Evolutionary conservation across 2,797 vertebrate genomes (phyloP).

Genomic region (Todus mexicanus): DNA sequence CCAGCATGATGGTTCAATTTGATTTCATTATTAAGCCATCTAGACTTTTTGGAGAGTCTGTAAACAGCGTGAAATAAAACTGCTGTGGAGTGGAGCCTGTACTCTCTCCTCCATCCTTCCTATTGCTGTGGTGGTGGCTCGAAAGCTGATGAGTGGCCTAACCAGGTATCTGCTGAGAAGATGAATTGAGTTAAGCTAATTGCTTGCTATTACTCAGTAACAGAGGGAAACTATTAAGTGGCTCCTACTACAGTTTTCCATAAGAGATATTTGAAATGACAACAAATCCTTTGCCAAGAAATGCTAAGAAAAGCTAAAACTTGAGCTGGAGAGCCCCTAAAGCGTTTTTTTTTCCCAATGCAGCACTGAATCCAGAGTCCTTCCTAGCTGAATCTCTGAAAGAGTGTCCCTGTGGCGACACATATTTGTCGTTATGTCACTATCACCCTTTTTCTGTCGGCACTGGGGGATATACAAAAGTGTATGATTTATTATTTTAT

Average conservation of each 20-base stretch:
- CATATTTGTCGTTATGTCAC: not conserved
- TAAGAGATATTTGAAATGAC: constrained; percentile 23
- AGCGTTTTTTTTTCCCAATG: not conserved
- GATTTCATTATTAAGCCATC: not conserved
- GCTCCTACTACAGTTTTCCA: constrained; percentile 7
- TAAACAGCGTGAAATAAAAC: not conserved
- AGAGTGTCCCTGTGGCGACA: not conserved
- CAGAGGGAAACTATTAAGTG: constrained; percentile 44
- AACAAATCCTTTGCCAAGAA: constrained; percentile 35
- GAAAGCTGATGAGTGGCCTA: not conserved
- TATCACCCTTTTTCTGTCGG: not conserved
- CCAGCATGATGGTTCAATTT: not conserved
- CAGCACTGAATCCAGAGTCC: not conserved
- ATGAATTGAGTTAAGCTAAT: constrained; percentile 27
- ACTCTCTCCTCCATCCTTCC: not conserved
- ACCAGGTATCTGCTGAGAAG: not conserved
- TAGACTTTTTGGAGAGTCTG: not conserved
- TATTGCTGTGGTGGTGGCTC: not conserved
- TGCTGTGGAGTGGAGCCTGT: not conserved
- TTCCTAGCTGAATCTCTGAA: not conserved
- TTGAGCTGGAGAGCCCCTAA: not conserved
- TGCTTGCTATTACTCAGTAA: not conserved
- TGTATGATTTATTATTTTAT: not conserved
- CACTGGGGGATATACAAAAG: not conserved
- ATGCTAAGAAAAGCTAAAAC: not conserved